phyloP scores from a whole-genome alignment of 2,113 vertebrate genomes.

The Mobula birostris region DNA sequence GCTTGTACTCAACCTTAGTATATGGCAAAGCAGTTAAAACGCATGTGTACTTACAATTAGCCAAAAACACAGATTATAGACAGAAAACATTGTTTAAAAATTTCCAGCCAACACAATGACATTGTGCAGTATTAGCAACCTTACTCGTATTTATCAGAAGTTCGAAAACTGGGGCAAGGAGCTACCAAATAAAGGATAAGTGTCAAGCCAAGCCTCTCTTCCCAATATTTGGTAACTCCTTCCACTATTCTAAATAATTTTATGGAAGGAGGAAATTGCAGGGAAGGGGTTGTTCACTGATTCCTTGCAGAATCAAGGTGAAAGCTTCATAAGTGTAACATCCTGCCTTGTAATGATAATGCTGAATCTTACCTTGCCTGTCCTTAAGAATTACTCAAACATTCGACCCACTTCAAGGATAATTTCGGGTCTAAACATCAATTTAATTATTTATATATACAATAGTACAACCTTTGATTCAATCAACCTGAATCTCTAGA shows the following conservation, averaged over 20 bases:
- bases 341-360: neutral
- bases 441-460: neutral
- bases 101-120: neutral
- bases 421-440: no score
- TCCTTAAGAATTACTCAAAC: neutral
- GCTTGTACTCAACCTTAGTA: neutral
- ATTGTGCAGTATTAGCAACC: neutral
- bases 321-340: neutral
- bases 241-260: neutral
- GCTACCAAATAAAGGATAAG: neutral
- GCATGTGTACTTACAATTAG: neutral
- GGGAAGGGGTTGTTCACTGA: neutral
- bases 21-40: neutral
- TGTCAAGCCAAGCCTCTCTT: neutral
- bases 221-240: no score
- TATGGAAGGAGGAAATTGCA: neutral
- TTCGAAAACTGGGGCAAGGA: neutral
- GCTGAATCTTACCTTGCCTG: neutral
- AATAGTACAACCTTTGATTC: neutral
- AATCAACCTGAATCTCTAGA: neutral
- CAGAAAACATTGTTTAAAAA: neutral
- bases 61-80: neutral
- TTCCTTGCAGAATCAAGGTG: neutral
- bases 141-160: neutral
- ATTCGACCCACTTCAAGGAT: neutral